Percentiles rank a stretch among this genome's conserved stretches.
Conservation (phyloP, 2,888 invertebrate genomes). For the Bombylius discolor region DNA sequence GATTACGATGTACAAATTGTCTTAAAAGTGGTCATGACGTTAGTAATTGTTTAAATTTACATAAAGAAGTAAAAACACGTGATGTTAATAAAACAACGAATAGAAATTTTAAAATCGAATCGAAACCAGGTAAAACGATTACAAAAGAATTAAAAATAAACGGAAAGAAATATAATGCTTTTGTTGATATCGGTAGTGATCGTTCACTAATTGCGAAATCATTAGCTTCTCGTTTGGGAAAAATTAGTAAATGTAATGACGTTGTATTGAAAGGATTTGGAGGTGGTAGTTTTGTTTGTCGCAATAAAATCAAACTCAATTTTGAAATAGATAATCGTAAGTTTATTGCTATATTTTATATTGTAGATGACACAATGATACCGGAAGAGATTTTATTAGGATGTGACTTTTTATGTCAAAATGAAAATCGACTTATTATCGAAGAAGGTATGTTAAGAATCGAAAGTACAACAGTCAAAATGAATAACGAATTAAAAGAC, state of each 20-base stretch:
- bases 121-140: neutral
- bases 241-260: neutral
- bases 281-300: neutral
- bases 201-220: neutral
- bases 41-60: neutral
- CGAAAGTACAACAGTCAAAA: neutral
- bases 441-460: slow-evolving; percentile 1
- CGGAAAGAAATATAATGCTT: neutral
- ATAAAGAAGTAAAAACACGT: neutral
- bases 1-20: neutral
- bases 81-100: neutral
- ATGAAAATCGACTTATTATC: neutral
- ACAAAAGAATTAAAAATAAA: neutral
- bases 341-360: neutral
- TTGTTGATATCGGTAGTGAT: slow-evolving; percentile 2
- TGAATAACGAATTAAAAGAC: neutral
- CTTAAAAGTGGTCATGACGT: neutral
- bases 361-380: slow-evolving; percentile 1
- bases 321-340: neutral
- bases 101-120: neutral
- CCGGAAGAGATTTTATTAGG: neutral
- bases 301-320: neutral
- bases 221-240: neutral
- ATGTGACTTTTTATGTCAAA: slow-evolving; percentile 1
- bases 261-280: neutral